Conservation (phyloP, 1,140 invertebrate species). For the Drosophila rufa region DNA sequence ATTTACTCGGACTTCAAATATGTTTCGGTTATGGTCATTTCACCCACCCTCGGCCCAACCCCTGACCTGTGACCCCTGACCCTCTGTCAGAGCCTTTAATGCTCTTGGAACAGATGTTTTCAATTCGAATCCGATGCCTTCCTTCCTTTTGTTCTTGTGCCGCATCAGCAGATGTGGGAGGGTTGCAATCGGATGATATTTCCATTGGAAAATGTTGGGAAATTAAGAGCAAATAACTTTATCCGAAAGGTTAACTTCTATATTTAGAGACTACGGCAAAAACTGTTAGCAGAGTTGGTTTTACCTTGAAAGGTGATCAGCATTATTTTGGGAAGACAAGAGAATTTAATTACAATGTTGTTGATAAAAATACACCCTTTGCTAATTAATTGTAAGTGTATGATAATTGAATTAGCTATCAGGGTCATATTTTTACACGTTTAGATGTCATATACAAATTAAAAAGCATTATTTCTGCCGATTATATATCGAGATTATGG, state of each 20-base stretch:
- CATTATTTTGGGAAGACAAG: neutral
- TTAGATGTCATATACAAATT: neutral
- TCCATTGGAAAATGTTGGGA: slow-evolving; percentile 1
- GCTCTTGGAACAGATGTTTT: slow-evolving; percentile 74
- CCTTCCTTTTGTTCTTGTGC: slow-evolving; percentile 20
- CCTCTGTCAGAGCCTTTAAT: slow-evolving; percentile 52
- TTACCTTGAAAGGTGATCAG: neutral
- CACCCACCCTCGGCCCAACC: slow-evolving; percentile 12
- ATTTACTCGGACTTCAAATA: slow-evolving; percentile 39
- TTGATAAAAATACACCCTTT: too few relatives aligned
- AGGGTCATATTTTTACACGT: neutral
- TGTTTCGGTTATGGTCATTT: slow-evolving; percentile 40
- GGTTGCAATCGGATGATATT: slow-evolving; percentile 14
- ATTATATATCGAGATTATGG: too few relatives aligned
- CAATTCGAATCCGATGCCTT: slow-evolving; percentile 45
- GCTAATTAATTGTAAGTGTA: neutral
- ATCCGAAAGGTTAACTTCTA: slow-evolving; percentile 1
- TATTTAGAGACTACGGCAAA: neutral
- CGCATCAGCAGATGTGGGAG: slow-evolving; percentile 47
- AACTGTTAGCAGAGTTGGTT: neutral
- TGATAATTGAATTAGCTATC: neutral
- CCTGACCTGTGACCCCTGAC: slow-evolving; percentile 44
- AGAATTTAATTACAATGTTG: neutral
- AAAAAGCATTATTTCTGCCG: too few relatives aligned
- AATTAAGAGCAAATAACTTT: slow-evolving; percentile 25